phyloP scores from a whole-genome alignment of 2,888 invertebrate genomes.

The Asteroscopus sphinx region DNA sequence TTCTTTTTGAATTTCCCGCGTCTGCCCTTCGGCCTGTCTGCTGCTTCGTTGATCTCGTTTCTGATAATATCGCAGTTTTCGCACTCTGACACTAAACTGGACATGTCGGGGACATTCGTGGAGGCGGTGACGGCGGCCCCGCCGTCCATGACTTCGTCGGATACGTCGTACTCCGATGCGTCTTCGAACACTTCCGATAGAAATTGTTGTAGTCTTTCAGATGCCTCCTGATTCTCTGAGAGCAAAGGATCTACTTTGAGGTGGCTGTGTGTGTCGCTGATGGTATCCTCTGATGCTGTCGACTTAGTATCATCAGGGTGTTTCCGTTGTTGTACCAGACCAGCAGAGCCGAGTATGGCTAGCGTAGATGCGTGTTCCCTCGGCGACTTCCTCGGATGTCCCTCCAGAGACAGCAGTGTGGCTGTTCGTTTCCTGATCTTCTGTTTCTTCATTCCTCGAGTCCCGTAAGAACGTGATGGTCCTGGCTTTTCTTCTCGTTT shows the following conservation, averaged over 20 bases:
- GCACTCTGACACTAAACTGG: conserved; percentile 82
- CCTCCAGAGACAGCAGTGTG: conserved; percentile 77
- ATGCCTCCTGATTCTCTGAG: conserved; percentile 77
- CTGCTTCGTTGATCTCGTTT: conserved; percentile 75
- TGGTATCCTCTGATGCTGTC: conserved; percentile 83
- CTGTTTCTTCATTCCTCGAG: conserved; percentile 82
- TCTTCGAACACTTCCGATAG: conserved; percentile 84
- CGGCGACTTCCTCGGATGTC: conserved; percentile 95
- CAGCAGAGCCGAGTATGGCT: conserved; percentile 92
- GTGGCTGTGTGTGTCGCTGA: conserved; percentile 77
- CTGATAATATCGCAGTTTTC: conserved; percentile 82
- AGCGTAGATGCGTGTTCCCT: conserved; percentile 96
- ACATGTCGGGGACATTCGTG: conserved; percentile 81
- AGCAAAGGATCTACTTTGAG: conserved; percentile 72
- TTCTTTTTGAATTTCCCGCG: conserved; percentile 91
- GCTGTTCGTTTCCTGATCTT: conserved; percentile 76
- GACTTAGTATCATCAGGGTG: conserved; percentile 82
- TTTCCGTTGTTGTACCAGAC: conserved; percentile 89
- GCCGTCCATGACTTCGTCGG: conserved; percentile 80
- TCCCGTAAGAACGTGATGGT: conserved; percentile 80
- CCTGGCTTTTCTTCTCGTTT: conserved; percentile 81
- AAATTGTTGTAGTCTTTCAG: conserved; percentile 82
- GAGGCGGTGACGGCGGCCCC: conserved; percentile 75
- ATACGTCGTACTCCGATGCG: conserved; percentile 84
- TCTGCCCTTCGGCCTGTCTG: conserved; percentile 69